Evolutionary conservation across 2,113 vertebrate genomes (phyloP), one percentile per base, ranked within the genome.

Genomic region (Lonchura striata): DNA sequence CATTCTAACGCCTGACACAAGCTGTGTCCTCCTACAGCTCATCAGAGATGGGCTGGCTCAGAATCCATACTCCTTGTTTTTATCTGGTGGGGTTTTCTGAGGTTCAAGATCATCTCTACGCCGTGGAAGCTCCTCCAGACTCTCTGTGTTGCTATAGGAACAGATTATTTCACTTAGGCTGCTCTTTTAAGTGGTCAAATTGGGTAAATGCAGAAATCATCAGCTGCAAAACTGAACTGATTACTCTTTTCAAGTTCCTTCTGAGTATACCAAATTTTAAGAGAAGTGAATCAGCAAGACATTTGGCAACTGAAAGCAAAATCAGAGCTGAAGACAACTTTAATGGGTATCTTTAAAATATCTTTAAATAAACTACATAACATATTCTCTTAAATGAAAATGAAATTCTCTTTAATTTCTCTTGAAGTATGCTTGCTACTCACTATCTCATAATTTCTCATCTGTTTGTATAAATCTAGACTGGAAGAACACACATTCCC

Each of bases 111-210:
- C 86, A 78, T 81, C 64, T 59, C 75, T 64, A 59, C 72, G 61
- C 42, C 33, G 13, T 57, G 53, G 91, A 77, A 83, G 63, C 75
- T 90, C 88, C 86, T 75, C 52, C 66, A 91, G 47, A 22, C 47
- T 86, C 13, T 61, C 22, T 35, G 70, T 13, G 88, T 87, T 97
- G 88, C 95, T 83, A 90, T 87, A 86, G 89, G 88, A 96, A 97
- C 82, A 63, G 28, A 66, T 74, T 53, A 78, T 85, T 90, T 92
- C 82, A 74, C 69, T 92, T 50, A 64, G 14, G 61, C 28, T 90
- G 81, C 66, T 90, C 82, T 80, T 81, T 78, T 79, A 76, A 94
- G 76, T 33, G 76, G 86, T 75, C 81, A 64, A 68, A 87, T 35
- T 53, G 86, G 56, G 59, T 60, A 72, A 80, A 91, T 54, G 33